phyloP scores from a whole-genome alignment of 2,888 invertebrate genomes.

The Mycalesis mineus region DNA sequence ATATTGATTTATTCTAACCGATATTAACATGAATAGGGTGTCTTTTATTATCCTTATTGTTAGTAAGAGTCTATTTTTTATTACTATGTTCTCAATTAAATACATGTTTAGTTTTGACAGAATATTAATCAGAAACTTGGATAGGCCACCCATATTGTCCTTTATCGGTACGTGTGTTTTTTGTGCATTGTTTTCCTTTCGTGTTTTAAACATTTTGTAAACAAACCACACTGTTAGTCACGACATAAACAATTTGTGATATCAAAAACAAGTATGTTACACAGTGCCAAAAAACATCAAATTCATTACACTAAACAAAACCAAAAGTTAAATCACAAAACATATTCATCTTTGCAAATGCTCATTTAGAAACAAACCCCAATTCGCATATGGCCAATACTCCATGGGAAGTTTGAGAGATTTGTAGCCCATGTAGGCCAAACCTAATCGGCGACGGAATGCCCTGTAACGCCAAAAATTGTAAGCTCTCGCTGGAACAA shows the following conservation, averaged over 20 bases:
- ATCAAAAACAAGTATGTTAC: conserved; percentile 13
- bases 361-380: conserved; percentile 77
- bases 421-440: conserved; percentile 75
- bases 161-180: neutral
- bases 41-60: neutral
- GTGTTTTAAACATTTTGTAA: neutral
- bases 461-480: conserved; percentile 79
- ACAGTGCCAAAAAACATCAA: conserved; percentile 1
- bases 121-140: too few relatives aligned
- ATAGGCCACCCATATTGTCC: too few relatives aligned
- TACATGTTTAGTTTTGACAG: too few relatives aligned
- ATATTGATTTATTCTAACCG: neutral
- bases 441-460: conserved; percentile 59
- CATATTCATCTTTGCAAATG: conserved; percentile 38
- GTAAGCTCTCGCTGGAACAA: conserved; percentile 78
- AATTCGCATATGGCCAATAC: conserved; percentile 79
- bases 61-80: neutral
- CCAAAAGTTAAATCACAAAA: conserved; percentile 22
- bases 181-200: neutral
- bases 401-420: conserved; percentile 77
- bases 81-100: neutral
- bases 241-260: neutral
- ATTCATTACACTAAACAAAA: neutral
- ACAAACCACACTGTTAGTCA: conserved; percentile 13
- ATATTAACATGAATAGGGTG: neutral